These are phyloP conservation scores for Ptychobarbus kaznakovi DNA, from an alignment of 2,797 vertebrate species.

Conservation along the genomic window DNA sequence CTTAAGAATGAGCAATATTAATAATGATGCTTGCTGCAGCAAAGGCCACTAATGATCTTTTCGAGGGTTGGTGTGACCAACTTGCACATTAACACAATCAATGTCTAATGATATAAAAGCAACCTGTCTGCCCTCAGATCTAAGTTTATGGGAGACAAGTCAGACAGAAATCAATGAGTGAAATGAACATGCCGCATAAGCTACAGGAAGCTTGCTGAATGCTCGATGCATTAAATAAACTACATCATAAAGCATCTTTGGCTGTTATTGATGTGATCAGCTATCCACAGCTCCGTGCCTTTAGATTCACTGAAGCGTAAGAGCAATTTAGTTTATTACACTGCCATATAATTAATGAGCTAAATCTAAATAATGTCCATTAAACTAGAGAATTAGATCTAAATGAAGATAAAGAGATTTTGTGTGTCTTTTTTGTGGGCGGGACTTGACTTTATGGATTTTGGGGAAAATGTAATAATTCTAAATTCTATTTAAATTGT, in stretches of 20 bases:
- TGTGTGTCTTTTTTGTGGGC: background rate
- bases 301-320: background rate
- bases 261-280: constrained; percentile 33
- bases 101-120: constrained; percentile 25
- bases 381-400: background rate
- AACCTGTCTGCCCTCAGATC: constrained; percentile 13
- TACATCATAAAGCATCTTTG: constrained; percentile 33
- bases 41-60: constrained; percentile 13
- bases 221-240: background rate
- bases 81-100: constrained; percentile 32
- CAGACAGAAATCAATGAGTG: constrained; percentile 17
- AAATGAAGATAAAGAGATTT: background rate
- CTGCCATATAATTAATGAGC: constrained; percentile 11
- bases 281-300: constrained; percentile 1
- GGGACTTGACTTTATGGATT: background rate
- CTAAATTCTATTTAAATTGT: background rate
- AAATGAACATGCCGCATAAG: constrained; percentile 3
- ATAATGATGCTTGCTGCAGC: background rate
- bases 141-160: constrained; percentile 22
- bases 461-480: background rate
- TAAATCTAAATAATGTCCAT: background rate
- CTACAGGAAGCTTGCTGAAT: constrained; percentile 10
- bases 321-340: constrained; percentile 5
- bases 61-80: background rate
- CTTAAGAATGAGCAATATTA: background rate